These are phyloP conservation scores for Pempheris klunzingeri DNA, from an alignment of 2,797 vertebrate species.

Conservation along the genomic window DNA sequence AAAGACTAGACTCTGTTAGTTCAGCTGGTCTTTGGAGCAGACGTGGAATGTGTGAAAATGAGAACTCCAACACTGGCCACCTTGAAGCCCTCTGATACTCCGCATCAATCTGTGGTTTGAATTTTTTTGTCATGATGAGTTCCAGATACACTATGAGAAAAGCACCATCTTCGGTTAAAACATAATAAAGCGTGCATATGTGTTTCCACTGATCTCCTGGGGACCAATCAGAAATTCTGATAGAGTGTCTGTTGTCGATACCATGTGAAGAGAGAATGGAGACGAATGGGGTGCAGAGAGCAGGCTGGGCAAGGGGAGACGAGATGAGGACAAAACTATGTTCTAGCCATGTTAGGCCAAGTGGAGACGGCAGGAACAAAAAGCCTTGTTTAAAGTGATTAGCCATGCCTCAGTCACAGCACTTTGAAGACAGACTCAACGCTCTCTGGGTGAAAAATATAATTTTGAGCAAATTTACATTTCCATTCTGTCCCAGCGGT, in stretches of 20 bases:
- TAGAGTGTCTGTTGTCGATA: conserved; percentile 47
- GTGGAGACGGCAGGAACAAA: conserved; percentile 69
- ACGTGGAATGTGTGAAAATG: conserved; percentile 41
- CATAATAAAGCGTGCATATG: conserved; percentile 36
- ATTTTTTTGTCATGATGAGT: conserved; percentile 25
- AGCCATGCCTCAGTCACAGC: conserved; percentile 66
- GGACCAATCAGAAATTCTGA: conserved; percentile 70
- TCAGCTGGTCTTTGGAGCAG: conserved; percentile 45
- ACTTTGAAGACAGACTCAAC: conserved; percentile 70
- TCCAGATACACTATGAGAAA: conserved; percentile 46
- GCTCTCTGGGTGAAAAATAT: conserved; percentile 53
- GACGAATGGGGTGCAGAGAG: conserved; percentile 29
- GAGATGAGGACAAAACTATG: conserved; percentile 52
- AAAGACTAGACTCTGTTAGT: conserved; percentile 48
- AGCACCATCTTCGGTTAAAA: conserved; percentile 44
- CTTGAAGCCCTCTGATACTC: conserved; percentile 23
- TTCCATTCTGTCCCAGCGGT: conserved; percentile 39
- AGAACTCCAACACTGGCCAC: conserved; percentile 8
- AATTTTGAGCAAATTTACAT: conserved; percentile 57
- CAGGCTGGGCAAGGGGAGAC: conserved; percentile 26
- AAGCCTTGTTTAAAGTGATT: conserved; percentile 75
- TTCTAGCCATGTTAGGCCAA: conserved; percentile 63
- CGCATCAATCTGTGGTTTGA: conserved; percentile 30
- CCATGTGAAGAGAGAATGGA: conserved; percentile 36
- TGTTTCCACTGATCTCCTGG: conserved; percentile 49